Evolutionary conservation across 2,888 invertebrate species (phyloP), one percentile per base, ranked within the genome.

Genomic region (Syrista parreyssii): DNA sequence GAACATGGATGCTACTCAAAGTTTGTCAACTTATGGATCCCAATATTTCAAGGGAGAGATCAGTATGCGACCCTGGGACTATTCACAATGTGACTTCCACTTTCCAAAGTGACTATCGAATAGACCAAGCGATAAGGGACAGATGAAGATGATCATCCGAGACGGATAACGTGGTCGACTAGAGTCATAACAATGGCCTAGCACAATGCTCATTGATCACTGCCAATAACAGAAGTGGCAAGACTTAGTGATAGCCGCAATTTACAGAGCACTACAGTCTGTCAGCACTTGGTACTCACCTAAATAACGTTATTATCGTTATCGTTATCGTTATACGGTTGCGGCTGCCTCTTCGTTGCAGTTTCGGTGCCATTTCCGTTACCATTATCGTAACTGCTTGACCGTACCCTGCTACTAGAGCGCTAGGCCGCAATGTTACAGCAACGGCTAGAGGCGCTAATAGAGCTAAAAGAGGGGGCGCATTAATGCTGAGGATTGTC

Each of bases 401-500:
- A 15, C 68, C 35, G 12, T 75, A 73, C 36, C 33, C 55, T 73
- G 35, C 40, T 36, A 31, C 55, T 69, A 55, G 23, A 55, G 55
- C 55, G 23, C 23, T 9, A 55, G 55, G 23, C 55, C 23, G 9
- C 55, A 55, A 23, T 9, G 55, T 23, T 55, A 9, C 55, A 23
- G 40, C 40, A 6, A 40, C 40, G 15, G 4, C 40, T 40, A 40
- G 23, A 55, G 55, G 9, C 55, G 55, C 55, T 23, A 23, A 55
- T 55, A 55, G 55, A 55, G 55, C 55, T 55, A 55, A 55, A 55
- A 55, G 55, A 55, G 55, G 9, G 23, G 55, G 55, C 82, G 55
- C 82, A 81, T 82, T 86, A 85, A 86, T 84, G 78, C 82, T 80
- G 83, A 86, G 80, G 82, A 88, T 85, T 83, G 84, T 89, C 83